Evolutionary conservation across 2,888 invertebrate genomes (phyloP), one percentile per base, ranked within the genome.

Genomic region (Noctua comes): DNA sequence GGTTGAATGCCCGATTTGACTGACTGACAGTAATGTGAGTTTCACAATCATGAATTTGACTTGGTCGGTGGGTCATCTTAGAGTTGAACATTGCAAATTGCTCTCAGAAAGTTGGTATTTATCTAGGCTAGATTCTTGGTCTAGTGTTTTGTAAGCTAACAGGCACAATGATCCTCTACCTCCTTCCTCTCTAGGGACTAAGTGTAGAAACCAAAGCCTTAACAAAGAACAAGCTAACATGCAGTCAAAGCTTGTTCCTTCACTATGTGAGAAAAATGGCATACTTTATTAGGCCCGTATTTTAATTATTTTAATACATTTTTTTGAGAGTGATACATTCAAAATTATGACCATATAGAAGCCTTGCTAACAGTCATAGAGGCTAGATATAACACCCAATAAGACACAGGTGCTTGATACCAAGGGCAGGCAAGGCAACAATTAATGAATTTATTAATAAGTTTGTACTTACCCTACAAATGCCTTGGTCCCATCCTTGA

Each of bases 401-500:
- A 40, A n/a, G n/a, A 65, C 7, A 43, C 7, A 16, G 3, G 1
- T 66, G 65, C n/a, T 16, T 43, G n/a, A 40, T 40, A 51, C 7
- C 4, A 40, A 54, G 11, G 18, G 8, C 24, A 54, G n/a, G 11
- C 18, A 31, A 18, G 27, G 31, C 3, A 3, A 18, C 1, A 68
- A 46, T 31, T 18, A n/a, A 59, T 27, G 27, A 31, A 48, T 73
- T n/a, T 31, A n/a, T 13, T 68, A 68, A 8, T 36, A 48, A 18
- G 48, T 27, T 7, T 31, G 11, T 24, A 40, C 76, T 93, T 95
- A 98, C 98, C 97, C 98, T 98, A 82, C 99, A 98, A 83, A 99
- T 98, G 84, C 99, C 99, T 95, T 99, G 98, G 94, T 99, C 99
- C 99, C 99, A 99, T 46, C 99, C 99, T 95, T 98, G 98, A 92